Evolutionary conservation across 2,797 vertebrate genomes (phyloP).

Genomic region (Chlorospingus semifuscus): DNA sequence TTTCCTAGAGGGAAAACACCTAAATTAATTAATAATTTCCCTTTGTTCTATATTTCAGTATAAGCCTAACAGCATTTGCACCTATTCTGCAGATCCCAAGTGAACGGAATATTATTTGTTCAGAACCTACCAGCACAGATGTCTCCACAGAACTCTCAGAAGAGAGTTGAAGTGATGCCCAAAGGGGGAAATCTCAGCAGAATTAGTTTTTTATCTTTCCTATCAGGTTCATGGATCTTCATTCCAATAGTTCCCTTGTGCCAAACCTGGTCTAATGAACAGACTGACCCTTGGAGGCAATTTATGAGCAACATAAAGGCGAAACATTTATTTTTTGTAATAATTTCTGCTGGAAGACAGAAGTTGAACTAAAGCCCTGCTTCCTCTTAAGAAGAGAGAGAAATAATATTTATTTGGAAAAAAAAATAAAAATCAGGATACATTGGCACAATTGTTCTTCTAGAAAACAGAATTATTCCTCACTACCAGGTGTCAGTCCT

Average conservation of each 20-base stretch:
- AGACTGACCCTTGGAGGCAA: slow-evolving; percentile 19
- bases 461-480: background rate
- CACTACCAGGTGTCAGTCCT: background rate
- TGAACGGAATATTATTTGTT: background rate
- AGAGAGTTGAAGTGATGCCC: background rate
- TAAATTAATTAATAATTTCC: background rate
- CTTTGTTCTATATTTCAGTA: background rate
- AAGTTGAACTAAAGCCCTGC: background rate
- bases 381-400: background rate
- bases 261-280: background rate
- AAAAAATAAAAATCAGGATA: background rate
- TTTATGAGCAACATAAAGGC: background rate
- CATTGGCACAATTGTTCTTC: background rate
- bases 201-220: background rate
- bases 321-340: slow-evolving; percentile 12
- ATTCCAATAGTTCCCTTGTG: background rate
- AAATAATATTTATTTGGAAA: background rate
- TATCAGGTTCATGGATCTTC: background rate
- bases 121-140: background rate
- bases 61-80: background rate
- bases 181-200: background rate
- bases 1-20: background rate
- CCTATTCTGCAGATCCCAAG: background rate
- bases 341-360: slow-evolving; percentile 42
- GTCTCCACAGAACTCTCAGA: background rate